Conservation (phyloP, 1,140 invertebrate genomes). For the Triops longicaudatus region DNA sequence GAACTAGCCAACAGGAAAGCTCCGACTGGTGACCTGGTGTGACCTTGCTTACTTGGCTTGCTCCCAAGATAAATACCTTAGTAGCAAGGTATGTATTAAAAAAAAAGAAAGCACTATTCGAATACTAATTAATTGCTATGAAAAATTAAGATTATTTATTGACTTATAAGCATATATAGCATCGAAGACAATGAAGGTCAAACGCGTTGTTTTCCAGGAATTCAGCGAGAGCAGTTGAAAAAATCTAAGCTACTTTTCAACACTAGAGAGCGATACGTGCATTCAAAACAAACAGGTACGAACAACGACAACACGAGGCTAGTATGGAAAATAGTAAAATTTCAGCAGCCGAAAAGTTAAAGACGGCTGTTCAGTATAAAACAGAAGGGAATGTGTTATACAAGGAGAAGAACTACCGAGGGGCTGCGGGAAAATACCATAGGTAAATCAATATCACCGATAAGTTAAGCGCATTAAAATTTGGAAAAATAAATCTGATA, state of each 20-base stretch:
- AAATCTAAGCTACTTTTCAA: neutral
- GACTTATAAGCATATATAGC: too few relatives aligned
- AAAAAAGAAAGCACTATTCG: too few relatives aligned
- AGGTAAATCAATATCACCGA: constrained; percentile 7
- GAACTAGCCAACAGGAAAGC: neutral
- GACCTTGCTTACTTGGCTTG: neutral
- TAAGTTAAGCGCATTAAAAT: neutral
- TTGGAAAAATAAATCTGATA: neutral
- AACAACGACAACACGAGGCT: neutral
- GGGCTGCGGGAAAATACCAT: constrained; percentile 18
- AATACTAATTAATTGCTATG: too few relatives aligned
- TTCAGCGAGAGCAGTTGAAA: too few relatives aligned
- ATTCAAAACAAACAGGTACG: neutral
- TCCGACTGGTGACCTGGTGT: neutral
- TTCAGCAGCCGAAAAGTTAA: constrained; percentile 9
- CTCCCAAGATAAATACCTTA: too few relatives aligned
- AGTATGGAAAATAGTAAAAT: neutral
- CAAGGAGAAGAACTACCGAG: constrained; percentile 16
- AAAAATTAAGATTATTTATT: too few relatives aligned
- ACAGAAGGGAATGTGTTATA: constrained; percentile 16
- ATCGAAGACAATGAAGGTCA: too few relatives aligned
- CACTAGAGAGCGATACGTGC: neutral
- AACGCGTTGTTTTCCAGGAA: too few relatives aligned
- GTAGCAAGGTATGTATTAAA: too few relatives aligned
- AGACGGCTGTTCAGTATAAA: neutral